Evolutionary conservation across 2,113 vertebrate genomes (phyloP), one percentile per base, ranked within the genome.

Genomic region (Cheilinus undulatus): DNA sequence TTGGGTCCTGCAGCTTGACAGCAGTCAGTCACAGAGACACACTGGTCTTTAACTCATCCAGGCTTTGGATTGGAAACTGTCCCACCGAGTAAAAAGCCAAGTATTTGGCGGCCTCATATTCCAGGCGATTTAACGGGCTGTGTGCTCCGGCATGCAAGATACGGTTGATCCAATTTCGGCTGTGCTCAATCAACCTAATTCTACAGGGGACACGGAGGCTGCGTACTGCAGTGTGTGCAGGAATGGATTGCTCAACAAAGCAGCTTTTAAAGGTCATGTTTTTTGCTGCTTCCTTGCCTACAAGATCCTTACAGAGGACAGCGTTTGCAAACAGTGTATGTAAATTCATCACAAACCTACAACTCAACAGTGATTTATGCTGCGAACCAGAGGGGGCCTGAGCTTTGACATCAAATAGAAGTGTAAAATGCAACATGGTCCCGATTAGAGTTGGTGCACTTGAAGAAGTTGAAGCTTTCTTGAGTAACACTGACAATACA

Each of bases 241-340:
- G 85, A 86, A 86, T 67, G 84, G 74, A 85, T 48, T 80, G 84
- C 87, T 88, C 88, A 73, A 89, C 89, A 85, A 91, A 91, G 91
- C 92, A 91, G 90, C 86, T 91, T 92, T 92, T 91, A 93, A 93
- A 93, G 92, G 92, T 93, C 91, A 91, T 82, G 78, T 87, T 86
- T 91, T 45, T 81, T 12, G 4, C 80, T 68, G 88, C 82, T 63
- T 80, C 76, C 68, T 15, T 85, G 79, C 69, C 74, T 62, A 46
- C 68, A 50, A 87, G 84, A 85, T 74, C 70, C 79, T 70, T 57
- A 78, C 62, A 32, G 83, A 82, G 82, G 83, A 73, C 80, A 72
- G 51, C 30, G 66, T 84, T 88, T 79, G 73, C 73, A 76, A 85
- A 77, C 69, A 4, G 57, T 50, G 50, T 82, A 86, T 91, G 83